Base-by-base conservation (phyloP, 2,888 invertebrate genomes). In the Tinea semifulvella region DNA sequence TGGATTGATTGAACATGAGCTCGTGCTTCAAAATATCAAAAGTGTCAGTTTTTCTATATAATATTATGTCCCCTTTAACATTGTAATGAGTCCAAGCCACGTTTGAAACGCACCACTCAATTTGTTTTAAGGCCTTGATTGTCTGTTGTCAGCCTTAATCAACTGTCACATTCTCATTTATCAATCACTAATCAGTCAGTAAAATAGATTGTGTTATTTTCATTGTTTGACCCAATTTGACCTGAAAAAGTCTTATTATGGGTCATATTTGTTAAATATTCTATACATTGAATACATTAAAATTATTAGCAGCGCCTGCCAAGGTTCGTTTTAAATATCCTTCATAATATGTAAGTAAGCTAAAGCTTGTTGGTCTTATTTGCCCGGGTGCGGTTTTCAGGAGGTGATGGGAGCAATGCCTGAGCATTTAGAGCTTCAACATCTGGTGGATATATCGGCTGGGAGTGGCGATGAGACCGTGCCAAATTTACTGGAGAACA, bases 371-470 rank as follows among this genome's bases (percentile, higher is more conserved):
- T 31, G 11, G 5, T 31, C 13, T 14, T 31, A 13, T 3, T 10
- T 26, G 7, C 4, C 14, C 31, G 31, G 31, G 31, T 31, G 31
- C 31, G 31, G 31, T n/a, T 31, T 31, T 31, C 31, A 31, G 31
- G 22, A 22, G 22, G 31, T 31, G 31, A 11, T 31, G 7, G 31
- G 13, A 13, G 36, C 25, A 13, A 91, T 91, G 90, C 85, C 90
- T 45, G 91, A 91, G 66, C 88, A 89, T 62, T 73, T 92, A 54
- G 92, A 92, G 71, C 79, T 92, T 46, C 91, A 92, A 68, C 90
- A 91, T 58, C 84, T 92, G 49, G 91, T 91, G 43, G 90, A 90
- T 52, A 82, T 82, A 44, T 80, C 82, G 17, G 68, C 67, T 13
- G 77, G 83, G 43, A 83, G 80, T 51, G 81, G 77, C 43, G 76